Base-by-base conservation (phyloP, 2,888 invertebrate genomes). In the Tiphia femorata region DNA sequence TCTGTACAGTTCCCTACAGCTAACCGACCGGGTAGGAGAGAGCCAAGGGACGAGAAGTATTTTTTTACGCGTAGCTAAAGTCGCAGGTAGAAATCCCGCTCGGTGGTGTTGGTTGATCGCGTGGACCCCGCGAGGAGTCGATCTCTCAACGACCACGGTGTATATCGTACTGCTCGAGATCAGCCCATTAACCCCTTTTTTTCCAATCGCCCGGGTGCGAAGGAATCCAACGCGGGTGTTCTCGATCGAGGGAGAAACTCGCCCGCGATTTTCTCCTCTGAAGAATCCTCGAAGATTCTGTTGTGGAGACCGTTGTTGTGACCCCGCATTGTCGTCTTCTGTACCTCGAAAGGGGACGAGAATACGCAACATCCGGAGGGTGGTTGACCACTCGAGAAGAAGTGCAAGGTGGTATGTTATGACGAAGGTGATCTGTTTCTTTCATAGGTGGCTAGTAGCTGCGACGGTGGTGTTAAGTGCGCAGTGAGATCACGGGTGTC, bases 401-500 rank as follows among this genome's bases (percentile, higher is more conserved):
- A 57, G 64, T 62, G 60, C 46, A 62, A 60, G 64, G 70, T 76
- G 75, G 73, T 76, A 75, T 75, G 67, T 71, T 69, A 72, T 82
- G 79, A 81, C 79, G 71, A 64, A 64, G 72, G 77, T 78, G 80
- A 62, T 75, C 73, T 77, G 62, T 72, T 74, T 70, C 59, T 77
- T 73, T 71, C 76, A 63, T 76, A 82, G 82, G 82, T 80, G 76
- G 76, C 73, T 68, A 64, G n/a, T n/a, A n/a, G 68, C 77, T 65
- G 68, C 73, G 63, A 69, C 68, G 73, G 75, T 78, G 79, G 73
- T 80, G 76, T 74, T 79, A 72, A 77, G 72, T 75, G 82, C 78
- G 82, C 80, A 77, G 82, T 82, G 81, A n/a, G n/a, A 70, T 68
- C 71, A 74, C 76, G 75, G 73, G 76, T 75, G 76, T 71, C 72